Conservation (phyloP, 1,140 invertebrate genomes). For the Amphibalanus amphitrite region DNA sequence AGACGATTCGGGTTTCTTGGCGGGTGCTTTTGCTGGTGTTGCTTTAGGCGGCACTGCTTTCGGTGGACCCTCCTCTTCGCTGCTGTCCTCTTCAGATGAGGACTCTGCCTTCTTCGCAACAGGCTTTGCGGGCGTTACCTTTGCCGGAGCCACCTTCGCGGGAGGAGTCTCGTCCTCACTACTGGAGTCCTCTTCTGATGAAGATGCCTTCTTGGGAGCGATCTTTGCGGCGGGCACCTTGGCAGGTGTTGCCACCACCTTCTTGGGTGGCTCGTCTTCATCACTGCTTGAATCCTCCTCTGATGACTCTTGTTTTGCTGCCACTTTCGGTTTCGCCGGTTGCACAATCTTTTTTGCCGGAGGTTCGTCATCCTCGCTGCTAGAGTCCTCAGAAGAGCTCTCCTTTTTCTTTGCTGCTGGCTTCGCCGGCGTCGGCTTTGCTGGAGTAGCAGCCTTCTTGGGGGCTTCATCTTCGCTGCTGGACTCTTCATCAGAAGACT, state of each 20-base stretch:
- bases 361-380: slow-evolving; percentile 14
- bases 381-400: slow-evolving; percentile 6
- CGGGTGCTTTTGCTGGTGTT: background rate
- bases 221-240: too few species aligned
- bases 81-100: slow-evolving; percentile 19
- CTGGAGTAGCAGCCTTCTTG: slow-evolving; percentile 4
- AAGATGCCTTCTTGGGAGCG: too few species aligned
- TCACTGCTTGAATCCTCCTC: too few species aligned
- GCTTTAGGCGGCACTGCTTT: slow-evolving; percentile 6
- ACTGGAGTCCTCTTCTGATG: too few species aligned
- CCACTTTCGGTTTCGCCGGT: too few species aligned
- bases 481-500: slow-evolving; percentile 19
- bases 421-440: slow-evolving; percentile 8
- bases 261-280: too few species aligned
- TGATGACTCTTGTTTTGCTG: too few species aligned
- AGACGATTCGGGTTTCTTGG: too few species aligned
- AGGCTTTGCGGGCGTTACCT: slow-evolving; percentile 9
- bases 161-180: slow-evolving; percentile 1
- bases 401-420: slow-evolving; percentile 11
- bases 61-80: slow-evolving; percentile 12
- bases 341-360: background rate
- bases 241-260: background rate
- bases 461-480: slow-evolving; percentile 13
- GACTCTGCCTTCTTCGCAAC: slow-evolving; percentile 17
- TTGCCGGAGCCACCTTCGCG: slow-evolving; percentile 2